phyloP scores from a whole-genome alignment of 2,888 invertebrate species.

The Lumbricus terrestris region DNA sequence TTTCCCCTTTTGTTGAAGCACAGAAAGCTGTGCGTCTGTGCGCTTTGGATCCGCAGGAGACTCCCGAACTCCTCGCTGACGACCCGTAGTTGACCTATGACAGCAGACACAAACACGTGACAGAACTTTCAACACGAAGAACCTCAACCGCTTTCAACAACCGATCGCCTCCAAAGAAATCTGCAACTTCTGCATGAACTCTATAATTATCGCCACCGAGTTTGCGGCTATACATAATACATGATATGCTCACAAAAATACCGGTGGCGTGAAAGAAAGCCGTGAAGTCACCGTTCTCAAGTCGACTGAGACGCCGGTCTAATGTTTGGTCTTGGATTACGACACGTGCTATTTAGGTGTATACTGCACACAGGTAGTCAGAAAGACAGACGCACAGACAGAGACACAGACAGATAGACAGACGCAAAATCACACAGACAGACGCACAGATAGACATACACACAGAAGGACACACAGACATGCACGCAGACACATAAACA shows the following conservation, averaged over 20 bases:
- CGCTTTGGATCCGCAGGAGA: not conserved
- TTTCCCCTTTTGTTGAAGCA: conserved; percentile 18
- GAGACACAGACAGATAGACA: no score
- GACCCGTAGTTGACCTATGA: conserved; percentile 6
- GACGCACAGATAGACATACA: no score
- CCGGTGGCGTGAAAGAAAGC: not conserved
- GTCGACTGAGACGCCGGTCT: not conserved
- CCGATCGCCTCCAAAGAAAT: not conserved
- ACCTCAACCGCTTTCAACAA: not conserved
- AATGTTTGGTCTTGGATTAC: not conserved
- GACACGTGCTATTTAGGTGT: not conserved
- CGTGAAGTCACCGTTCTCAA: not conserved
- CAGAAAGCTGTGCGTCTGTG: not conserved
- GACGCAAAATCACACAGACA: no score
- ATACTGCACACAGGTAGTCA: no score
- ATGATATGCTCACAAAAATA: not conserved
- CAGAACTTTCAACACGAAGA: no score
- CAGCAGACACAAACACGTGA: no score
- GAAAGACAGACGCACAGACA: no score
- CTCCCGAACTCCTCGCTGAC: conserved; percentile 11
- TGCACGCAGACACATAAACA: no score
- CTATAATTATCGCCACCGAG: not conserved
- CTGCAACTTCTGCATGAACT: not conserved
- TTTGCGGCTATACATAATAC: no score
- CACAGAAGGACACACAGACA: not conserved